Evolutionary conservation across 2,888 invertebrate genomes (phyloP), one percentile per base, ranked within the genome.

Genomic region (Eupelmus urozonus): DNA sequence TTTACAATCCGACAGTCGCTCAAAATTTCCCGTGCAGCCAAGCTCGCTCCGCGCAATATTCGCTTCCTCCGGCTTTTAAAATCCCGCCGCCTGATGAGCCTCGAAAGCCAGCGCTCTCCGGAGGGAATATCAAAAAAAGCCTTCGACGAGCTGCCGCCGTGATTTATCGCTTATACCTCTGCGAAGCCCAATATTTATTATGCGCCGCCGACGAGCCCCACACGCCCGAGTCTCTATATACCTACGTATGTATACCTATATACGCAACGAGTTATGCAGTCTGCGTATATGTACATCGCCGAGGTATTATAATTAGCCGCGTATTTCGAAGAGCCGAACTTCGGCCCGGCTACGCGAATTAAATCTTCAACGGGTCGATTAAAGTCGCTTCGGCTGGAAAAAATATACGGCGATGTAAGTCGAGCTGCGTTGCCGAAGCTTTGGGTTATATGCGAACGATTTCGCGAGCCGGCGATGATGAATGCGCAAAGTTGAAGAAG

Each of bases 151-250:
- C 34, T 42, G 75, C 75, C 27, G 69, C 51, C 18, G 55, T 78
- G 66, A 78, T 78, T 78, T 78, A 78, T 73, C 55, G 71, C 77
- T 62, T 55, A 60, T 67, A 67, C 62, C 60, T 53, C 62, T 60
- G 11, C 71, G 71, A 53, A 42, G 55, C 63, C 23, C 53, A 57
- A 57, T 73, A 67, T 67, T 72, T 63, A 78, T 78, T 78, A 78
- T 73, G 67, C 72, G 62, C 51, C 57, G 57, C 55, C 13, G 13
- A 9, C 18, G 27, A 20, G 42, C 16, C 69, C 13, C 16, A 16
- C 45, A 2, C 45, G 45, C 45, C 13, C 45, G 45, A 9, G 16
- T 16, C 2, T 16, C 2, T 45, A 16, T 16, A 16, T 45, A 16
- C 16, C 2, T 45, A 16, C 16, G 45, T 45, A 16, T 45, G 16